Evolutionary conservation across 2,888 invertebrate species (phyloP), one percentile per base, ranked within the genome.

Genomic region (Fissipunctia ypsillon): DNA sequence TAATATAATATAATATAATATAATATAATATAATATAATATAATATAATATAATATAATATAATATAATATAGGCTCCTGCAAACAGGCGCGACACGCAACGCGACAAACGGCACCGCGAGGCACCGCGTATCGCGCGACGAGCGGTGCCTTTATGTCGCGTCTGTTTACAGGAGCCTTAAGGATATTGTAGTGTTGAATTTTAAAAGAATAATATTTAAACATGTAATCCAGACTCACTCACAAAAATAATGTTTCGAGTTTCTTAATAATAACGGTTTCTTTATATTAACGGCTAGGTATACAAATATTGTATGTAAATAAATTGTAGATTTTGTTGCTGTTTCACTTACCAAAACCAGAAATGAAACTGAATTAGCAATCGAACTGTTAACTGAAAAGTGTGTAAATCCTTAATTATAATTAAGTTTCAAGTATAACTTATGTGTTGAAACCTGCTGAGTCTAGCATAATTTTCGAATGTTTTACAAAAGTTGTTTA

Each of bases 401-500:
- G 25, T 67, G 41, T 67, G 43, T 69, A 59, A 43, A 63, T 70
- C 14, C 43, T 16, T 60, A 52, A 52, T 45, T 28, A 45, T 57
- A 59, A 79, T 74, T 66, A 41, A 66, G 41, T 67, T 59, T 59
- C 50, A 52, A 56, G 60, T 56, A n/a, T n/a, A n/a, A 52, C 14
- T 52, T 54, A 19, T 28, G 22, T 57, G n/a, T 48, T 45, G 14
- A 57, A 31, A 50, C n/a, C 28, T 9, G 16, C 10, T 14, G 28
- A 25, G 22, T 60, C 41, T 64, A 50, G 25, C 38, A 52, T 56
- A n/a, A 68, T 54, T 57, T 31, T 48, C 1, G 19, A 45, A 52
- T 19, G 19, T 67, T 69, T 48, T 5, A 61, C 43, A 25, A 61
- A 66, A 19, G 14, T 43, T 35, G n/a, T 59, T 73, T 59, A 19